Evolutionary conservation across 2,113 vertebrate genomes (phyloP).

Genomic region (Polyodon spathula): DNA sequence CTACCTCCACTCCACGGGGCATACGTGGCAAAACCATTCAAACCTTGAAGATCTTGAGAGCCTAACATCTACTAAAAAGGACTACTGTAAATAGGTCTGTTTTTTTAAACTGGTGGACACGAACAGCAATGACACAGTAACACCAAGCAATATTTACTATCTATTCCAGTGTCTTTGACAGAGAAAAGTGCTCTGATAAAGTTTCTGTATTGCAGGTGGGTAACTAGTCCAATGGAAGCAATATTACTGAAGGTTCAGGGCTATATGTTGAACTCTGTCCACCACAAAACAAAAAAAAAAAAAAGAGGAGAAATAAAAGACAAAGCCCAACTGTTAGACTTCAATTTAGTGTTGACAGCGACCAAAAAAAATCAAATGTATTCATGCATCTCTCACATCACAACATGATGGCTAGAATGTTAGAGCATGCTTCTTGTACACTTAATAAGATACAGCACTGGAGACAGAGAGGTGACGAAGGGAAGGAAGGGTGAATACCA

Average conservation of each 20-base stretch:
- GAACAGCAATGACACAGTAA: neutral
- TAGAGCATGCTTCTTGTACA: conserved; percentile 68
- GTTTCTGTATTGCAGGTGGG: conserved; percentile 19
- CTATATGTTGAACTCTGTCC: neutral
- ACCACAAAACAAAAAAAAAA: neutral
- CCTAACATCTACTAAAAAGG: too few species aligned
- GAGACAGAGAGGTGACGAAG: conserved; percentile 48
- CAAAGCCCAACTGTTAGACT: neutral
- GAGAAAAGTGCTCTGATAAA: conserved; percentile 30
- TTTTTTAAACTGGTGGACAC: too few species aligned
- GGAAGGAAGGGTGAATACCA: conserved; percentile 42
- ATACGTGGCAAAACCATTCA: too few species aligned
- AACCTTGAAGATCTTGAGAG: too few species aligned
- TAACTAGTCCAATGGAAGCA: neutral
- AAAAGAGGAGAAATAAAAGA: neutral
- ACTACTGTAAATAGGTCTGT: too few species aligned
- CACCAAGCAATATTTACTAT: conserved; percentile 18
- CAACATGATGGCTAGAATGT: conserved; percentile 51
- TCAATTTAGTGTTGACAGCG: conserved; percentile 21
- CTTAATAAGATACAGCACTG: conserved; percentile 45
- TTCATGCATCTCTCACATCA: conserved; percentile 74
- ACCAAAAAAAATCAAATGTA: conserved; percentile 31
- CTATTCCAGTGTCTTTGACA: conserved; percentile 35
- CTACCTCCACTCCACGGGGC: too few species aligned
- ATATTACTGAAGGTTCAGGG: neutral